Percentiles rank a stretch among this genome's conserved stretches.
phyloP scores from a whole-genome alignment of 2,888 invertebrate species.

The Gisinianus flammeolus region DNA sequence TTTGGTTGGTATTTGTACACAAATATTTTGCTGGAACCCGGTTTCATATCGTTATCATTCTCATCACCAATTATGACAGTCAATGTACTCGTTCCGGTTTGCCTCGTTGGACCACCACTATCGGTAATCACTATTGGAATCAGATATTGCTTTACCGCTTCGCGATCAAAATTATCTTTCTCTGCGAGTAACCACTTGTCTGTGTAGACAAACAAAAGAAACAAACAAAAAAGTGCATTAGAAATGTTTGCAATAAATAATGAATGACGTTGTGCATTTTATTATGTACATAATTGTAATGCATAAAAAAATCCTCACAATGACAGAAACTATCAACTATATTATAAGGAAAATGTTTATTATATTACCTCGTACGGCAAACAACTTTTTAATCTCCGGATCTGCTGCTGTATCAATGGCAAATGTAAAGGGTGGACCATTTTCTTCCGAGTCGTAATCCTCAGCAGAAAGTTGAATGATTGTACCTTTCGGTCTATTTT shows the following conservation, averaged over 20 bases:
- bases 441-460: conserved; percentile 77
- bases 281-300: too few relatives aligned
- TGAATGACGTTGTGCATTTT: too few relatives aligned
- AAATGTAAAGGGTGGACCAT: conserved; percentile 85
- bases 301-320: too few relatives aligned
- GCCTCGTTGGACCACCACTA: conserved; percentile 71
- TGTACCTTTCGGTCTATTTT: conserved; percentile 74
- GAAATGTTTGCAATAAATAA: too few relatives aligned
- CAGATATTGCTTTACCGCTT: conserved; percentile 82
- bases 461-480: conserved; percentile 73
- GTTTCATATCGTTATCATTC: conserved; percentile 89
- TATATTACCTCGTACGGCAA: conserved; percentile 70
- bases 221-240: not conserved
- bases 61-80: conserved; percentile 91
- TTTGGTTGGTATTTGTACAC: conserved; percentile 92
- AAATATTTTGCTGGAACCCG: conserved; percentile 87
- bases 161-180: conserved; percentile 76
- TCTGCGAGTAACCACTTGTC: conserved; percentile 43
- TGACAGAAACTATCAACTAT: too few relatives aligned
- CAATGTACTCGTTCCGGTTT: conserved; percentile 81
- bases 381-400: conserved; percentile 73
- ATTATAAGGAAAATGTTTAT: too few relatives aligned
- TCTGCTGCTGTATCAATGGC: conserved; percentile 70
- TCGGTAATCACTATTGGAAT: conserved; percentile 91
- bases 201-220: conserved; percentile 17